Conservation (phyloP, 2,888 invertebrate genomes). For the Pollenia amentaria region DNA sequence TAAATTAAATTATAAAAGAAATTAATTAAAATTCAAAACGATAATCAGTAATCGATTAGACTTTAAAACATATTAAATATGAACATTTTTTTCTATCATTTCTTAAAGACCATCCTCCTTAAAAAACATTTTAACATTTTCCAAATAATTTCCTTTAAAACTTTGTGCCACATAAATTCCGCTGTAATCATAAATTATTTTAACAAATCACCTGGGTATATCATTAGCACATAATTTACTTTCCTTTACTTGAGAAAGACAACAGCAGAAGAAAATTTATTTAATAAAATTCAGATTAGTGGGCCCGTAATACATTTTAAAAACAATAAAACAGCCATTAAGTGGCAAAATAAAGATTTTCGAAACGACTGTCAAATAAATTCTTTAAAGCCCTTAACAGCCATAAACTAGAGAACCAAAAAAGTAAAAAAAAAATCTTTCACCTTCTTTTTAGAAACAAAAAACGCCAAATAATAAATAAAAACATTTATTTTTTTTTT, state of each 20-base stretch:
- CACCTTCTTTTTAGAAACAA: neutral
- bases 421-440: neutral
- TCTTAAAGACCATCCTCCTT: no score
- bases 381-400: neutral
- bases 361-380: neutral
- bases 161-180: slow-evolving; percentile 22
- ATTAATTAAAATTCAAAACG: neutral
- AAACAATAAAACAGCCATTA: slow-evolving; percentile 46
- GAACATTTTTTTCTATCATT: no score
- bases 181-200: slow-evolving; percentile 54
- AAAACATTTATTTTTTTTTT: no score
- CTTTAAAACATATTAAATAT: no score
- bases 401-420: neutral
- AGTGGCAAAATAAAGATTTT: slow-evolving; percentile 31
- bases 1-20: slow-evolving; percentile 7
- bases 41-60: neutral
- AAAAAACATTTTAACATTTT: slow-evolving; percentile 5
- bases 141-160: neutral
- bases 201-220: slow-evolving; percentile 62
- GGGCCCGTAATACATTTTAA: slow-evolving; percentile 8
- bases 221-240: slow-evolving; percentile 64
- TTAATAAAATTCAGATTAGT: slow-evolving; percentile 1
- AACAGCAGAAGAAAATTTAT: neutral
- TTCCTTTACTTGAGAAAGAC: neutral
- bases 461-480: neutral